A percentile compares a stretch with the other conserved stretches of the same genome.
These are phyloP conservation scores for Parotocinclus haroldoi DNA, from an alignment of 2,797 vertebrate genomes.

Conservation along the genomic window DNA sequence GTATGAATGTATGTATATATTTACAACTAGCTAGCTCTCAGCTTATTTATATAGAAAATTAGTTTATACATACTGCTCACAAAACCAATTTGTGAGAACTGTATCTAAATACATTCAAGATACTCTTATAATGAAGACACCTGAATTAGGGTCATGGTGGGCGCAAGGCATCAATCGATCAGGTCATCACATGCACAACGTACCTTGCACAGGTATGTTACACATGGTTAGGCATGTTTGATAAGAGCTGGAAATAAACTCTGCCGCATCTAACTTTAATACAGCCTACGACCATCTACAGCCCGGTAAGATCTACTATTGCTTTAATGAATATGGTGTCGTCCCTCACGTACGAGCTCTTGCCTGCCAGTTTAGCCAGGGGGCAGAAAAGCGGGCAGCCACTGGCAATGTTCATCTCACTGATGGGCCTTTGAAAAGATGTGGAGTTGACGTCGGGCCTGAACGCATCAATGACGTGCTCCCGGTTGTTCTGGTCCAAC, in stretches of 20 bases:
- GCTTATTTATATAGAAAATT: no score
- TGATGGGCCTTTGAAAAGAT: constrained; percentile 90
- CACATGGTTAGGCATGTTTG: background rate
- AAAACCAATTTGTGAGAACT: no score
- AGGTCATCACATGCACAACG: no score
- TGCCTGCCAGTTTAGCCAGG: constrained; percentile 84
- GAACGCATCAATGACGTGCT: constrained; percentile 96
- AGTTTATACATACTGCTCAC: no score
- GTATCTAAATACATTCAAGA: no score
- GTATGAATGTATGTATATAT: no score
- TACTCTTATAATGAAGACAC: no score
- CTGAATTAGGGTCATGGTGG: no score
- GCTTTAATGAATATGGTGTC: constrained; percentile 97
- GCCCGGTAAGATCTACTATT: constrained; percentile 92
- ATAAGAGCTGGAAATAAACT: background rate
- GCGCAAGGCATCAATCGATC: no score
- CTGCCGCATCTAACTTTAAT: background rate
- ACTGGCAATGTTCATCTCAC: constrained; percentile 96
- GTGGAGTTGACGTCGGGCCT: constrained; percentile 89
- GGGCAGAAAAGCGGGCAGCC: constrained; percentile 98
- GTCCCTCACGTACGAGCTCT: constrained; percentile 88
- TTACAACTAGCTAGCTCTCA: no score
- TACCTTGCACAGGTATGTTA: no score
- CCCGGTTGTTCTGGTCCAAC: constrained; percentile 94
- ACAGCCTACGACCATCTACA: no score